phyloP scores from a whole-genome alignment of 1,140 invertebrate species.

The Notospermus geniculatus region DNA sequence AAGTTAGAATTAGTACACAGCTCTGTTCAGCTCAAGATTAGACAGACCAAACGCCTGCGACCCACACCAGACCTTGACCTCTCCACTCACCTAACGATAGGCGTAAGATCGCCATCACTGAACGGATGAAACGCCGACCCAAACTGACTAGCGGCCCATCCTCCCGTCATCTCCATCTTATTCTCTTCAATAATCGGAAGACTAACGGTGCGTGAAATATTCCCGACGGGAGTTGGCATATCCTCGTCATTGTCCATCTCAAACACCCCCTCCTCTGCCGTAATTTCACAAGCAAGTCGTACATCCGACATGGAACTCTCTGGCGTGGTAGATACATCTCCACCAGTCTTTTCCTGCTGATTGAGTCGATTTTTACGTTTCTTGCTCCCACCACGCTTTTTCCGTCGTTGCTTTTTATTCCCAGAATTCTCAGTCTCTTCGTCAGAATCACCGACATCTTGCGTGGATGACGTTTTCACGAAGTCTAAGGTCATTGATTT shows the following conservation, averaged over 20 bases:
- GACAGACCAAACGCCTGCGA: neutral
- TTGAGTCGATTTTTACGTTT: slow-evolving; percentile 31
- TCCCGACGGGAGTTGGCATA: slow-evolving; percentile 13
- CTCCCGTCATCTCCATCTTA: slow-evolving; percentile 31
- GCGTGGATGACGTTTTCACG: no score
- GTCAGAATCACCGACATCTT: no score
- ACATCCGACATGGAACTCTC: neutral
- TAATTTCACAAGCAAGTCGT: neutral
- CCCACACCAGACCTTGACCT: neutral
- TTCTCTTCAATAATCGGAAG: slow-evolving; percentile 33
- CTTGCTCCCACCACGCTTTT: slow-evolving; percentile 12
- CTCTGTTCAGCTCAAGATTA: neutral
- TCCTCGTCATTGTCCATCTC: slow-evolving; percentile 65
- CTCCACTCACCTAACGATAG: slow-evolving; percentile 62
- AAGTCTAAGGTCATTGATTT: no score
- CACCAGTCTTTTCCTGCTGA: slow-evolving; percentile 30
- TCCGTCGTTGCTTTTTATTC: neutral
- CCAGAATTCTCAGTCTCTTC: no score
- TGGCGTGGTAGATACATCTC: slow-evolving; percentile 10
- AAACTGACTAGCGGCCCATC: slow-evolving; percentile 38
- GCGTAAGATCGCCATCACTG: slow-evolving; percentile 83
- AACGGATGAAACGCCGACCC: slow-evolving; percentile 77
- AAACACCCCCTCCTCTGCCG: slow-evolving; percentile 46
- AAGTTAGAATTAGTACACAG: no score
- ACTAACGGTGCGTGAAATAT: slow-evolving; percentile 27